Conservation (phyloP, 1,140 invertebrate genomes). For the Teleopsis dalmanni region DNA sequence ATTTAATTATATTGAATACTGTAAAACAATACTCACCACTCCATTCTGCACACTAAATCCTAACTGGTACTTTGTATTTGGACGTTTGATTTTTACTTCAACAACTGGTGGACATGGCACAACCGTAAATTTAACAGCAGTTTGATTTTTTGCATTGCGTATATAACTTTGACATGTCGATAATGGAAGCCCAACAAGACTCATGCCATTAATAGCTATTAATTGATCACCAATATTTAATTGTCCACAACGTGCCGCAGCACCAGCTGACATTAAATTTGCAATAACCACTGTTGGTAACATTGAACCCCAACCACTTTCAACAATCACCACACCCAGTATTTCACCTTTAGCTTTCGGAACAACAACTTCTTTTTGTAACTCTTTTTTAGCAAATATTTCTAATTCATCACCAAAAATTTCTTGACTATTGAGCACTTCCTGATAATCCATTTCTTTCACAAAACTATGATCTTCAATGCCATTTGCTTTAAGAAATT, state of each 20-base stretch:
- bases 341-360: conserved; percentile 97
- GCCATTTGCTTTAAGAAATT: conserved; percentile 97
- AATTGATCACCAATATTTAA: conserved; percentile 99
- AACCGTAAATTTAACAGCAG: conserved; percentile 95
- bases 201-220: conserved; percentile 98
- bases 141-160: conserved; percentile 97
- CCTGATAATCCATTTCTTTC: conserved; percentile 99
- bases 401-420: conserved; percentile 97
- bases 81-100: conserved; percentile 97
- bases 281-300: conserved; percentile 97
- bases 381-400: conserved; percentile 97
- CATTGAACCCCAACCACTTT: conserved; percentile 99
- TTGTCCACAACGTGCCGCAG: conserved; percentile 92
- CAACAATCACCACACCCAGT: conserved; percentile 95
- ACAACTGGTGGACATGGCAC: conserved; percentile 99
- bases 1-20: background rate
- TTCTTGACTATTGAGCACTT: conserved; percentile 97
- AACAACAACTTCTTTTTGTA: conserved; percentile 97
- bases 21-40: conserved; percentile 64
- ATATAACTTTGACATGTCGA: conserved; percentile 98
- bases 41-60: conserved; percentile 99
- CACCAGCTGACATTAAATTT: conserved; percentile 90
- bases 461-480: conserved; percentile 98
- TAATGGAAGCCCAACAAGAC: conserved; percentile 92
- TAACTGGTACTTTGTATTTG: conserved; percentile 98